A percentile compares a stretch with the other conserved stretches of the same genome.
Conservation (phyloP, 2,113 vertebrate species). For the Pseudopodoces humilis region DNA sequence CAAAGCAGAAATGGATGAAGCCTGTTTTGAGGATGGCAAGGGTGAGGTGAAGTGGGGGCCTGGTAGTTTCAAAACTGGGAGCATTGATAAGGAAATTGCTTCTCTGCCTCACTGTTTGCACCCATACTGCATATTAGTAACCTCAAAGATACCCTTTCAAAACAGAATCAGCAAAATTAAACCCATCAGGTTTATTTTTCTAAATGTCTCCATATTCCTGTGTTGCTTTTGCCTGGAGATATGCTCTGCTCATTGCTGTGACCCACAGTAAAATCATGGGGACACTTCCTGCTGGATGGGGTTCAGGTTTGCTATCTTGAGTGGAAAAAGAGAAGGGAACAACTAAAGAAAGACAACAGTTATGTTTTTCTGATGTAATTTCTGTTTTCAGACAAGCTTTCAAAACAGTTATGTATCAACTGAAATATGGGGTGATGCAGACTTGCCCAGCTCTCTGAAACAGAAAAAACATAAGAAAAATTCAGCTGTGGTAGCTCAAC, state of each 20-base stretch:
- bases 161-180: background rate
- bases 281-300: background rate
- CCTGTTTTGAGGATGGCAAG: background rate
- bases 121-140: fast-evolving
- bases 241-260: background rate
- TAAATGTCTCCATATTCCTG: background rate
- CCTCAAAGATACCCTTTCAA: background rate
- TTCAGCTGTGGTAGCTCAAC: background rate
- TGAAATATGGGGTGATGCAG: background rate
- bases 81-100: background rate
- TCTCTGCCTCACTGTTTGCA: background rate
- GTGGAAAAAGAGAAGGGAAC: background rate
- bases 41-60: background rate
- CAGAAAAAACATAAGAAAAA: background rate
- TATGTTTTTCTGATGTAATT: background rate
- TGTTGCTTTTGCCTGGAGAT: background rate
- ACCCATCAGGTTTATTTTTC: background rate
- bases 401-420: background rate
- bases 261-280: background rate
- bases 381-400: background rate
- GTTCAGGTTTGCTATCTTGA: background rate
- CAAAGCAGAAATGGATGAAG: background rate
- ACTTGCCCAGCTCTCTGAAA: background rate
- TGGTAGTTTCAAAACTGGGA: background rate
- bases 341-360: background rate